Percentiles rank a stretch among this genome's conserved stretches.
Evolutionary conservation across 2,888 invertebrate species (phyloP).

Genomic region (Orthosia cruda): DNA sequence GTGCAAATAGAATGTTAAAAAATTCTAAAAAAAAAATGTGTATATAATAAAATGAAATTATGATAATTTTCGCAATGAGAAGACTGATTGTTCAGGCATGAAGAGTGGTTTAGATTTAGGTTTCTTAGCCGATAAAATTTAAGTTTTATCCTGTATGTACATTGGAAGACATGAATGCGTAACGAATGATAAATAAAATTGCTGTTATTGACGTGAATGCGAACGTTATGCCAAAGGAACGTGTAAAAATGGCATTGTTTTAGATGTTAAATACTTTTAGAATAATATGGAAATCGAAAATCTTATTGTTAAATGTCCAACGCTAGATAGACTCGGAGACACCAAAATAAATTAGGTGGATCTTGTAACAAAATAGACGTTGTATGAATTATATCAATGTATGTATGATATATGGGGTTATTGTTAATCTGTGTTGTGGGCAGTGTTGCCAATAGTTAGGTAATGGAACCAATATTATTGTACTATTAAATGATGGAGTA

Average conservation of each 20-base stretch:
- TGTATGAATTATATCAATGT: slow-evolving; percentile 71
- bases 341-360: slow-evolving; percentile 73
- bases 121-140: slow-evolving; percentile 85
- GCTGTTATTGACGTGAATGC: slow-evolving; percentile 71
- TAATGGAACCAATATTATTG: slow-evolving; percentile 70
- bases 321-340: slow-evolving; percentile 77
- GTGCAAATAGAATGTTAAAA: slow-evolving; percentile 75
- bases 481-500: slow-evolving; percentile 64
- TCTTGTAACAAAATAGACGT: slow-evolving; percentile 66
- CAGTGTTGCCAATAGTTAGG: slow-evolving; percentile 75
- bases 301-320: slow-evolving; percentile 72
- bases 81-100: slow-evolving; percentile 91
- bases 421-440: slow-evolving; percentile 74
- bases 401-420: slow-evolving; percentile 68
- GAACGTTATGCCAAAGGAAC: slow-evolving; percentile 75
- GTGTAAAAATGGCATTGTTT: slow-evolving; percentile 72
- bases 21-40: slow-evolving; percentile 82
- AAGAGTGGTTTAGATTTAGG: slow-evolving; percentile 87
- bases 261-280: slow-evolving; percentile 70
- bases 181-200: slow-evolving; percentile 68
- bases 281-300: slow-evolving; percentile 65
- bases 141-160: slow-evolving; percentile 83
- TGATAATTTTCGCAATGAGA: slow-evolving; percentile 91
- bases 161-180: slow-evolving; percentile 79
- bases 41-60: slow-evolving; percentile 78